phyloP scores from a whole-genome alignment of 1,140 invertebrate genomes.

The Cherax destructor region DNA sequence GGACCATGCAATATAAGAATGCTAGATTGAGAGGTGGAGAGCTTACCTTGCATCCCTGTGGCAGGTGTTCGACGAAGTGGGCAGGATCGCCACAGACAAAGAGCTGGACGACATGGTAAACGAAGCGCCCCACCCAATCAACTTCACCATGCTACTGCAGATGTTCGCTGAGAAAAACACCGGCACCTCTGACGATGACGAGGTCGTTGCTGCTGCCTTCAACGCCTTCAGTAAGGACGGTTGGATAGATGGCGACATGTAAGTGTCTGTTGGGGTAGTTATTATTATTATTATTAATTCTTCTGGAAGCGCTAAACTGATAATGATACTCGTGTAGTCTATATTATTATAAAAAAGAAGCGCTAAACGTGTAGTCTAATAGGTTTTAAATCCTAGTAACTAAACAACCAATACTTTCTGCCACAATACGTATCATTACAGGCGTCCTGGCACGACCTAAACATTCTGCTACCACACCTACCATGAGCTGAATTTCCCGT shows the following conservation, averaged over 20 bases:
- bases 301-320: no score
- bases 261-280: background rate
- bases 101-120: constrained; percentile 93
- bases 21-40: no score
- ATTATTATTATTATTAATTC: background rate
- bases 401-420: background rate
- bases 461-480: background rate
- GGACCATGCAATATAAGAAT: no score
- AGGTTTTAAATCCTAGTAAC: no score
- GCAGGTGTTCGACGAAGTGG: constrained; percentile 95
- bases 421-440: background rate
- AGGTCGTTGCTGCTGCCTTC: constrained; percentile 95
- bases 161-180: constrained; percentile 85
- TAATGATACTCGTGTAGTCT: no score
- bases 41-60: background rate
- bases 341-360: no score
- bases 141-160: constrained; percentile 95
- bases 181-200: constrained; percentile 90
- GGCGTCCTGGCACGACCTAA: background rate
- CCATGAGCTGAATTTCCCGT: background rate
- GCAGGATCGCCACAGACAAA: constrained; percentile 91
- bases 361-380: no score
- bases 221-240: constrained; percentile 91
- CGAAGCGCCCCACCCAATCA: constrained; percentile 94
- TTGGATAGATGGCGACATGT: constrained; percentile 70